Percentiles rank a stretch among this genome's conserved stretches.
These are phyloP conservation scores for Erynnis tages DNA, from an alignment of 2,888 invertebrate species.

Conservation along the genomic window DNA sequence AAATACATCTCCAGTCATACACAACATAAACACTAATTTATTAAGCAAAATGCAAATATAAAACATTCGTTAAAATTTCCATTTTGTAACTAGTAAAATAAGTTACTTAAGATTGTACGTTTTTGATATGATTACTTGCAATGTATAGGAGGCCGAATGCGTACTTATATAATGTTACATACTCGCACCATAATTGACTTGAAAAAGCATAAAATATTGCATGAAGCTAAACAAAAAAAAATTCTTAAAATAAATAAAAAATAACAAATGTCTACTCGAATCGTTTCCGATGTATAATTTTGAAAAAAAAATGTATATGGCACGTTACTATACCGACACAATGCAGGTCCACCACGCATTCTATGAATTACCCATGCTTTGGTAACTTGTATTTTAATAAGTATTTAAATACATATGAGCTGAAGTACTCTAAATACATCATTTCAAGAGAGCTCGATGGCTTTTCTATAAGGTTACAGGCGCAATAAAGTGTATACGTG, in stretches of 20 bases:
- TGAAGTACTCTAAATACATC: slow-evolving; percentile 9
- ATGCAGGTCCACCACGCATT: slow-evolving; percentile 29
- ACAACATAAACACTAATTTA: slow-evolving; percentile 17
- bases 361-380: slow-evolving; percentile 37
- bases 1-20: slow-evolving; percentile 5
- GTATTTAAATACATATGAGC: slow-evolving; percentile 5
- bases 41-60: slow-evolving; percentile 12
- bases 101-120: slow-evolving; percentile 12
- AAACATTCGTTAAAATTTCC: slow-evolving; percentile 15
- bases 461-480: too few relatives aligned
- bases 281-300: slow-evolving; percentile 16
- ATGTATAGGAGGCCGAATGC: slow-evolving; percentile 37
- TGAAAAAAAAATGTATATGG: slow-evolving; percentile 39
- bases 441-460: too few relatives aligned
- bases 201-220: slow-evolving; percentile 52
- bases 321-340: slow-evolving; percentile 39
- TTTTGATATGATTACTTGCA: slow-evolving; percentile 41
- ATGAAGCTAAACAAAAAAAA: slow-evolving; percentile 30
- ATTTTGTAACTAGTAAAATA: slow-evolving; percentile 12
- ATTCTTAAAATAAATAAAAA: slow-evolving; percentile 34
- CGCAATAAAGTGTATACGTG: too few relatives aligned
- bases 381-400: slow-evolving; percentile 42
- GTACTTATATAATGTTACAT: slow-evolving; percentile 43
- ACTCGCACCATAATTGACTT: slow-evolving; percentile 77
- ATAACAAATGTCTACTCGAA: slow-evolving; percentile 15